phyloP scores from a whole-genome alignment of 2,888 invertebrate genomes.

The Volucella inflata region DNA sequence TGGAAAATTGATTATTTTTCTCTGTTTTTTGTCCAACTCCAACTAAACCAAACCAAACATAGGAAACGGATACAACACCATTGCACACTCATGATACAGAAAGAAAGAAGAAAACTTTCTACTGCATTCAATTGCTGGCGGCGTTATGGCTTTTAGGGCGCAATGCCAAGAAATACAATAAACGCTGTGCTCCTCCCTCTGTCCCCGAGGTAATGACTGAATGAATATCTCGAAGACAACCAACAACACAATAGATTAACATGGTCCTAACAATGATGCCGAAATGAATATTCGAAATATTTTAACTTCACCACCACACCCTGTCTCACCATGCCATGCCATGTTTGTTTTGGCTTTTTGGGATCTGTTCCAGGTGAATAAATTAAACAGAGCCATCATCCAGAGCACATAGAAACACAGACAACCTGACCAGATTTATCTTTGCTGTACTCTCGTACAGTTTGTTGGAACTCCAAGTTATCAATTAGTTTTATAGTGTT shows the following conservation, averaged over 20 bases:
- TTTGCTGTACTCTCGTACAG: not conserved
- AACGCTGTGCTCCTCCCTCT: slow-evolving; percentile 19
- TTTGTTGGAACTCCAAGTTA: slow-evolving; percentile 20
- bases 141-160: slow-evolving; percentile 59
- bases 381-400: slow-evolving; percentile 43
- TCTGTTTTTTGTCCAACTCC: slow-evolving; percentile 1
- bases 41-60: slow-evolving; percentile 29
- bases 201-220: slow-evolving; percentile 42
- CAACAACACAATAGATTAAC: slow-evolving; percentile 28
- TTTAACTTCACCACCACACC: not conserved
- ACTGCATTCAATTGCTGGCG: slow-evolving; percentile 69
- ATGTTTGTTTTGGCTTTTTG: slow-evolving; percentile 17
- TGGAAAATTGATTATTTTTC: slow-evolving; percentile 55
- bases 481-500: slow-evolving; percentile 52
- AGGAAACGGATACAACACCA: slow-evolving; percentile 2
- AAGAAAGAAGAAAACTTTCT: slow-evolving; percentile 46
- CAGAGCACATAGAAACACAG: not conserved
- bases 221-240: slow-evolving; percentile 25
- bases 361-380: slow-evolving; percentile 65
- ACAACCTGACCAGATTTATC: not conserved
- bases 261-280: slow-evolving; percentile 43
- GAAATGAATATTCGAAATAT: slow-evolving; percentile 43
- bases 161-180: slow-evolving; percentile 64
- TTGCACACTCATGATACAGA: slow-evolving; percentile 5
- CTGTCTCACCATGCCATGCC: not conserved